Conservation (phyloP, 2,113 vertebrate species). For the Dolichallabes microphthalmus region DNA sequence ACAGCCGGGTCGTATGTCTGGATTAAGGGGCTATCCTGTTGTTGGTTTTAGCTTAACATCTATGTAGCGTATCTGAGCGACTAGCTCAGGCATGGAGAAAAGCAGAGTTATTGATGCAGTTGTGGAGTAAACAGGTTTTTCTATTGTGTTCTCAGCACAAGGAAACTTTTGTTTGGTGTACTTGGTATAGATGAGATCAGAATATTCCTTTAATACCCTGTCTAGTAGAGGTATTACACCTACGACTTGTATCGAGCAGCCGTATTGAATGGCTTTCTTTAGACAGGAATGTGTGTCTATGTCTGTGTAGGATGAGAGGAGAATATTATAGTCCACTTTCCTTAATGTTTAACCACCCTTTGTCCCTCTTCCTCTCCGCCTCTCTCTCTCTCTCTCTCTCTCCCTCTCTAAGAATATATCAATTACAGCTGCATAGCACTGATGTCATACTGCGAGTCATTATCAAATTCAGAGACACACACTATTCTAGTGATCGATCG, state of each 20-base stretch:
- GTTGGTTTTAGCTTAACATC: background rate
- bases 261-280: background rate
- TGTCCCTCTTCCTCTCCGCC: constrained; percentile 28
- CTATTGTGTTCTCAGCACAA: background rate
- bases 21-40: background rate
- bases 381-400: constrained; percentile 10
- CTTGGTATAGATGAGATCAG: background rate
- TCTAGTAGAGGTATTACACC: background rate
- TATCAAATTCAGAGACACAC: constrained; percentile 79
- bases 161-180: background rate
- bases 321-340: background rate
- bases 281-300: background rate
- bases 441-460: constrained; percentile 77
- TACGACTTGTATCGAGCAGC: background rate
- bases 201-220: background rate
- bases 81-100: background rate
- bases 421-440: constrained; percentile 75
- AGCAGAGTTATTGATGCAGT: background rate
- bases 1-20: background rate
- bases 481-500: constrained; percentile 78
- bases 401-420: constrained; percentile 66
- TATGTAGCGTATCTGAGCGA: background rate
- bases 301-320: background rate
- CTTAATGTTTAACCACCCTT: constrained; percentile 1
- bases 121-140: background rate